phyloP scores from a whole-genome alignment of 2,113 vertebrate species.

The Aldabrachelys gigantea region DNA sequence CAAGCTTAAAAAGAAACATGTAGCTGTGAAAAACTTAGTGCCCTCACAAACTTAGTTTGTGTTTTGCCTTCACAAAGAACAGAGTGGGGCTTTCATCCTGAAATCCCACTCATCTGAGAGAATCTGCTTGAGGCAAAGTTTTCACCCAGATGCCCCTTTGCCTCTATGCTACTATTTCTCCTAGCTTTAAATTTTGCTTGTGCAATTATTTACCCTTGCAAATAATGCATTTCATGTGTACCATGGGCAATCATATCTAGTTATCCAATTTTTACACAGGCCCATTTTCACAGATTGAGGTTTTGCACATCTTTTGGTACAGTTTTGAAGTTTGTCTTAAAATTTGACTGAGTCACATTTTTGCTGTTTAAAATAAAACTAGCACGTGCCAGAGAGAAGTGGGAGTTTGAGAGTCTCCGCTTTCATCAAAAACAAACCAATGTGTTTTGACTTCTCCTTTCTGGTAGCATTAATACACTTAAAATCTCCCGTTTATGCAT shows the following conservation, averaged over 20 bases:
- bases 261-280: neutral
- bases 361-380: neutral
- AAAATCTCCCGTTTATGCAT: neutral
- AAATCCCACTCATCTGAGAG: neutral
- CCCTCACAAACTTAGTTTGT: accelerated
- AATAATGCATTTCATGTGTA: neutral
- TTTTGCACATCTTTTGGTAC: neutral
- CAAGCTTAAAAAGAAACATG: neutral
- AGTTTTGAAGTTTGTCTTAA: neutral
- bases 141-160: neutral
- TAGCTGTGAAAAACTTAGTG: neutral
- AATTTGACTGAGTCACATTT: neutral
- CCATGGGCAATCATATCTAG: neutral
- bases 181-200: neutral
- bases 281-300: neutral
- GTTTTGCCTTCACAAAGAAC: neutral
- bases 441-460: slow-evolving; percentile 18
- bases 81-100: neutral
- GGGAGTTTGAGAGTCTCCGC: neutral
- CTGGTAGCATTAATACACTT: neutral
- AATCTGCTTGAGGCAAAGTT: neutral
- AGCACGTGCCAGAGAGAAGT: neutral
- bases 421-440: accelerated
- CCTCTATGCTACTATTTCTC: neutral
- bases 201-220: neutral